Evolutionary conservation across 2,113 vertebrate genomes (phyloP), one percentile per base, ranked within the genome.

Genomic region (Gymnorhina tibicen): DNA sequence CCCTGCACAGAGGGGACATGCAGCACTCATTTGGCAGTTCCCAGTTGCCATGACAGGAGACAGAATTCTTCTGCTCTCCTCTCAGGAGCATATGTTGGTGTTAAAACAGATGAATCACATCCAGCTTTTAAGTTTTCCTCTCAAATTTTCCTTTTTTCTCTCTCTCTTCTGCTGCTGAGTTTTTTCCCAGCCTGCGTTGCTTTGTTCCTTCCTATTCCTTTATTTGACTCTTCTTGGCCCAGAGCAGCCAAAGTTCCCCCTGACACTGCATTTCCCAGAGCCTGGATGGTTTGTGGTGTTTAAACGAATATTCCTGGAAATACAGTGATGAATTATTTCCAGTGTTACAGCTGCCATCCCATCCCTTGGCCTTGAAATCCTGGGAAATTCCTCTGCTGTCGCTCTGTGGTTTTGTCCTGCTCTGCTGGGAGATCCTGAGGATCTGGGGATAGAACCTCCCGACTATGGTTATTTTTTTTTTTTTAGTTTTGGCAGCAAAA

Each of bases 391-490:
- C 35, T 63, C 27, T 60, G 5, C 59, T 30, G 37, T 39, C 52
- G 21, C 42, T 49, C n/a, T 39, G 53, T 52, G 69, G 10, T 32
- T 87, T 72, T 59, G 17, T 80, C 35, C 13, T 44, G 60, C 22
- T 23, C 8, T 56, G 35, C 6, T 63, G 35, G 23, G 24, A 67
- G 17, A 13, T 37, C 68, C 37, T 19, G 33, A 60, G 11, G 8
- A 32, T 30, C n/a, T 13, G 20, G 13, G 8, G 41, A 0, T 16
- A 10, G 16, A 16, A 24, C 18, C 44, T 22, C 8, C 7, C 0
- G 13, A 62, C 15, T 9, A 4, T 39, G 23, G 7, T n/a, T 58
- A 23, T 11, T 63, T 33, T 8, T 18, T 63, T 47, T 28, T 44
- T 10, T 60, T 46, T 3, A 6, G 2, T 56, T 49, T 66, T n/a